These are phyloP conservation scores for Eristalis tenax DNA, from an alignment of 2,888 invertebrate species.

Conservation along the genomic window DNA sequence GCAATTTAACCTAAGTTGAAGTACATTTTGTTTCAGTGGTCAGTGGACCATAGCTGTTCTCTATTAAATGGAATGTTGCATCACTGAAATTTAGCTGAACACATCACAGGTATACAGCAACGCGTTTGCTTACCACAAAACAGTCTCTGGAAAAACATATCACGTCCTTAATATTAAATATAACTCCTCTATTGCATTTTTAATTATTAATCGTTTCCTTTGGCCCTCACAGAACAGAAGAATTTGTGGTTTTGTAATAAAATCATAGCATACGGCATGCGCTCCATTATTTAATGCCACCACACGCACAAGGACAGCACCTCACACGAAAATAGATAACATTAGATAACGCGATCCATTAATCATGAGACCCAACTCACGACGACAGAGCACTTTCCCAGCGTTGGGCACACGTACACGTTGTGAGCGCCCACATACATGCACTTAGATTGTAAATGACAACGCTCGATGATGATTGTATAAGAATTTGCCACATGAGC, in stretches of 20 bases:
- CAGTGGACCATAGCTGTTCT: too few species aligned
- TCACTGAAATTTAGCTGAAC: too few species aligned
- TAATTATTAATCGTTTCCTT: slow-evolving; percentile 58
- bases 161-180: not conserved
- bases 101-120: not conserved
- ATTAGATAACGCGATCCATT: slow-evolving; percentile 61
- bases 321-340: slow-evolving; percentile 63
- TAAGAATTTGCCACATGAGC: slow-evolving; percentile 49
- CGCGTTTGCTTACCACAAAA: not conserved
- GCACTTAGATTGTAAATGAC: slow-evolving; percentile 38
- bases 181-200: slow-evolving; percentile 24
- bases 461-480: slow-evolving; percentile 29
- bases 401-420: not conserved
- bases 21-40: too few species aligned
- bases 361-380: slow-evolving; percentile 50
- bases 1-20: too few species aligned
- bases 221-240: slow-evolving; percentile 54
- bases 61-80: too few species aligned
- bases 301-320: slow-evolving; percentile 37
- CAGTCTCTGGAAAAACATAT: not conserved
- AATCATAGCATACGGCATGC: slow-evolving; percentile 28
- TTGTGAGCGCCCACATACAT: not conserved
- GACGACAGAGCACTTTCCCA: slow-evolving; percentile 14
- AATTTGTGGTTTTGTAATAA: slow-evolving; percentile 37
- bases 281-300: slow-evolving; percentile 31